Evolutionary conservation across 2,888 invertebrate species (phyloP).

Genomic region (Noctua janthe): DNA sequence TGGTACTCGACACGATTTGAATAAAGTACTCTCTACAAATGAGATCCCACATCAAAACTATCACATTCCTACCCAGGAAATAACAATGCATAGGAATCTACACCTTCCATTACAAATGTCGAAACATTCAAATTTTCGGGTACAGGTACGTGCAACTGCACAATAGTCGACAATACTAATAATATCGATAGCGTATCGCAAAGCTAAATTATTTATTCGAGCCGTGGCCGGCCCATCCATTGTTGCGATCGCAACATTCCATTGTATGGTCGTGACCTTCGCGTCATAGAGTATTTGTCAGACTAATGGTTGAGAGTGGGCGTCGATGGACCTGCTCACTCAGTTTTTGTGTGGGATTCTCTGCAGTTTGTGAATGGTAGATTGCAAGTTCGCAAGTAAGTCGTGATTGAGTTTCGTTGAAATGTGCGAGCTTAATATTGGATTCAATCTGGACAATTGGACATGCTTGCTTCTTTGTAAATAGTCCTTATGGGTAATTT

Average conservation of each 20-base stretch:
- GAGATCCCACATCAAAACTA: constrained; percentile 30
- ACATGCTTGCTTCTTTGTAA: not conserved
- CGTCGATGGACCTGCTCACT: constrained; percentile 65
- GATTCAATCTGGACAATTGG: not conserved
- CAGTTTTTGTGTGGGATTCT: constrained; percentile 59
- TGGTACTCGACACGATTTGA: not conserved
- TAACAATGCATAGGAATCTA: constrained; percentile 34
- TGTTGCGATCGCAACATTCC: constrained; percentile 83
- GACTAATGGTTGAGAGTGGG: constrained; percentile 70
- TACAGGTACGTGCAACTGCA: constrained; percentile 62
- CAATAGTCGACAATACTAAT: constrained; percentile 54
- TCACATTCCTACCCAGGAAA: constrained; percentile 35
- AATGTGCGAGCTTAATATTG: not conserved
- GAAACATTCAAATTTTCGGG: constrained; percentile 51
- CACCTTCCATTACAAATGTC: constrained; percentile 33
- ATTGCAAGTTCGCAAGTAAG: constrained; percentile 43
- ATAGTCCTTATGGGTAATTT: not conserved
- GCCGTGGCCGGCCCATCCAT: constrained; percentile 78
- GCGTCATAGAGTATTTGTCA: constrained; percentile 68
- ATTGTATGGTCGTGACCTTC: constrained; percentile 84
- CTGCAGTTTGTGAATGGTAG: constrained; percentile 44
- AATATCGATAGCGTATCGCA: constrained; percentile 73
- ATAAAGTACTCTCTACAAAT: constrained; percentile 15
- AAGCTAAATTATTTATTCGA: constrained; percentile 79
- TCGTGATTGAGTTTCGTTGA: not conserved